These are phyloP conservation scores for Apocheima hispidaria DNA, from an alignment of 2,888 invertebrate species.

Conservation along the genomic window DNA sequence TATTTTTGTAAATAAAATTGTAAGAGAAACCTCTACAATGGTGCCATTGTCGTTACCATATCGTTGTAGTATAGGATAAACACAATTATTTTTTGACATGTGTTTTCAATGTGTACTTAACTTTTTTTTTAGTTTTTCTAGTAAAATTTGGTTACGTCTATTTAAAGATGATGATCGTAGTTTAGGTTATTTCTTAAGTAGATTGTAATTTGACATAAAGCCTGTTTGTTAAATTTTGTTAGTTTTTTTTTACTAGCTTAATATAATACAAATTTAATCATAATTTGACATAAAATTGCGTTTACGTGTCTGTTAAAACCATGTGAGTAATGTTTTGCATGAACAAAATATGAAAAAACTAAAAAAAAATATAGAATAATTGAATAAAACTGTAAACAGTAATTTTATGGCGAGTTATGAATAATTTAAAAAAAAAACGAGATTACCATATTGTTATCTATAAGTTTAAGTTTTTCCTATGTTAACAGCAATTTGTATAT, in stretches of 20 bases:
- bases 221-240: constrained; percentile 4
- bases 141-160: constrained; percentile 34
- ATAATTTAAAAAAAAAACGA: constrained; percentile 49
- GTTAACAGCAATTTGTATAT: constrained; percentile 29
- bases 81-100: constrained; percentile 57
- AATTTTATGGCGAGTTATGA: constrained; percentile 37
- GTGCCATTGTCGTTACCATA: constrained; percentile 83
- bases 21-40: constrained; percentile 53
- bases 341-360: background rate
- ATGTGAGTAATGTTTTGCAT: no score
- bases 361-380: background rate
- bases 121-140: constrained; percentile 48
- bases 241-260: background rate
- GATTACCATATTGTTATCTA: constrained; percentile 50
- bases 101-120: constrained; percentile 51
- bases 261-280: constrained; percentile 2
- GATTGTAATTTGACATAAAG: constrained; percentile 1
- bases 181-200: constrained; percentile 19
- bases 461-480: constrained; percentile 39
- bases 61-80: constrained; percentile 51
- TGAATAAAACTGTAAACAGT: no score
- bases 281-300: constrained; percentile 17
- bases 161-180: constrained; percentile 31
- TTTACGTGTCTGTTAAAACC: background rate
- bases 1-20: constrained; percentile 43